Evolutionary conservation across 2,797 vertebrate species (phyloP).

Genomic region (Accipiter superciliosus): DNA sequence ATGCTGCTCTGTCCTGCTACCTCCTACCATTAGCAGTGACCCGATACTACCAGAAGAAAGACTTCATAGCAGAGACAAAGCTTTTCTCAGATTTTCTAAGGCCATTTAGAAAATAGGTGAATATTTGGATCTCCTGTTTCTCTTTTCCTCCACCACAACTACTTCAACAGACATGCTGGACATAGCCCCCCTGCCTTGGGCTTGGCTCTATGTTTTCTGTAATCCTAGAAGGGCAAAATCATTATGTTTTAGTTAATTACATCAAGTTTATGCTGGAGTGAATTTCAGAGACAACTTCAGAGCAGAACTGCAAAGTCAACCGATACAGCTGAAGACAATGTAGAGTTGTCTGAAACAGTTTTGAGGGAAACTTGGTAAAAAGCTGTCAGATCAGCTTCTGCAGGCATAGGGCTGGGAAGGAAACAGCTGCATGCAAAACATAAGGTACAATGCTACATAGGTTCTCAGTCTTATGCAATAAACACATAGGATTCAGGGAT

Average conservation of each 20-base stretch:
- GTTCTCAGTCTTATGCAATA: neutral
- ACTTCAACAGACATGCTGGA: neutral
- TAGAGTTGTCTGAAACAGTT: neutral
- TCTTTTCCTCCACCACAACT: neutral
- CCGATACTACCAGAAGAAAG: neutral
- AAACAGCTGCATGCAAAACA: neutral
- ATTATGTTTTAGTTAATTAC: neutral
- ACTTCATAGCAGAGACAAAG: neutral
- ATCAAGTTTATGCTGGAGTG: neutral
- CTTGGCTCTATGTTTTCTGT: neutral
- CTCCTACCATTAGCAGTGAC: neutral
- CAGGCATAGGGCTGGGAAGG: accelerated
- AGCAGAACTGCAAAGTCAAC: neutral
- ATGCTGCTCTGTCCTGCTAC: neutral
- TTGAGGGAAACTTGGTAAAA: neutral
- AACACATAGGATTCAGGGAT: neutral
- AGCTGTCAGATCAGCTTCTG: neutral
- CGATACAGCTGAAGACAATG: neutral
- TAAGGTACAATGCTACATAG: neutral
- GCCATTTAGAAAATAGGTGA: neutral
- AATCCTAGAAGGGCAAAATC: neutral
- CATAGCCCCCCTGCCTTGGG: neutral
- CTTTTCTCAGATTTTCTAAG: neutral
- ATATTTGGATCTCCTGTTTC: neutral
- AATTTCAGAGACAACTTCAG: neutral